Evolutionary conservation across 2,888 invertebrate species (phyloP).

Genomic region (Idaea dimidiata): DNA sequence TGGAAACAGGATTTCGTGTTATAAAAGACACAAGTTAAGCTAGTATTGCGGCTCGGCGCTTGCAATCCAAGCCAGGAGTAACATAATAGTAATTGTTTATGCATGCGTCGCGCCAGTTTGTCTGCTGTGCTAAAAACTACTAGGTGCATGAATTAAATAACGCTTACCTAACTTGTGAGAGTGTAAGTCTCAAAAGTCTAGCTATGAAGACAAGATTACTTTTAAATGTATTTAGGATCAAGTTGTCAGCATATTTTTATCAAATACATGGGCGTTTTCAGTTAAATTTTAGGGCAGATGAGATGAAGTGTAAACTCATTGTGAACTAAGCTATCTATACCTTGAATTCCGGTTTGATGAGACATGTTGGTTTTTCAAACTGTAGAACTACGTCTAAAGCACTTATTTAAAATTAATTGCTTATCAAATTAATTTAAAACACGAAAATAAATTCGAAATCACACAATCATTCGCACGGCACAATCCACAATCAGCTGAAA

Average conservation of each 20-base stretch:
- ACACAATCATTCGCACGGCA: conserved; percentile 10
- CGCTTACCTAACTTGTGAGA: background rate
- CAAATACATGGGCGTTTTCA: background rate
- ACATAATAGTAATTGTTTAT: background rate
- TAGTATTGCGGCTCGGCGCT: no score
- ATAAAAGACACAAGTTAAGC: no score
- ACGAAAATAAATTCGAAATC: conserved; percentile 16
- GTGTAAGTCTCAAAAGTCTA: background rate
- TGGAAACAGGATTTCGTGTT: background rate
- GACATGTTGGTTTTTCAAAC: conserved; percentile 82
- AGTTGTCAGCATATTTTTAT: background rate
- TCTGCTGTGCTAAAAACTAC: background rate
- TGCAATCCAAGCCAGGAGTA: no score
- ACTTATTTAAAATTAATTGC: conserved; percentile 16
- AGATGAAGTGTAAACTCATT: conserved; percentile 28
- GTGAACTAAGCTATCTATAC: conserved; percentile 62
- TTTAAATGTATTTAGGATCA: background rate
- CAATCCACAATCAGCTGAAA: conserved; percentile 10
- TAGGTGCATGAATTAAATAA: no score
- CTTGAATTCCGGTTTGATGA: conserved; percentile 95
- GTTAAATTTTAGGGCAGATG: background rate
- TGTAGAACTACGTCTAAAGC: conserved; percentile 7
- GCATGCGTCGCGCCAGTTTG: background rate
- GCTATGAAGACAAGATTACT: background rate
- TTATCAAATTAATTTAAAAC: conserved; percentile 18